These are phyloP conservation scores for Papilio protenor DNA, from an alignment of 2,888 invertebrate genomes.

Conservation along the genomic window DNA sequence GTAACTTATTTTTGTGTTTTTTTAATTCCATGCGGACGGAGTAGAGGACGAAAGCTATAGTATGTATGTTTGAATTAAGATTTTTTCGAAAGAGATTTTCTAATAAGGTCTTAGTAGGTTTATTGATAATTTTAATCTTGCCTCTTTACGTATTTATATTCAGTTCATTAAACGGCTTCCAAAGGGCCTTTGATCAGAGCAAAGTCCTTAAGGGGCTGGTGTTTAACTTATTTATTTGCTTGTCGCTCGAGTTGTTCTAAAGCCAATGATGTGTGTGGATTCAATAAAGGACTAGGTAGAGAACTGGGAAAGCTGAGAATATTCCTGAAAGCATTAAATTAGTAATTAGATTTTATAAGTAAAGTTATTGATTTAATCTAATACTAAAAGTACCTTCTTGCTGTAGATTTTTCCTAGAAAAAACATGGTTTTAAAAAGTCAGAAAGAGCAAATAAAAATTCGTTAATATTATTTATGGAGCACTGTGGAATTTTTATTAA, in stretches of 20 bases:
- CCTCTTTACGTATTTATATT: slow-evolving; percentile 18
- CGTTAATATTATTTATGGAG: not conserved
- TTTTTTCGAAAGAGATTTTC: not conserved
- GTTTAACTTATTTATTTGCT: slow-evolving; percentile 27
- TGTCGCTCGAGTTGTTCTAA: slow-evolving; percentile 32
- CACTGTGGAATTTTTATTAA: not conserved
- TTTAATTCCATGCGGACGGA: too few relatives aligned
- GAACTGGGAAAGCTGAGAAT: not conserved
- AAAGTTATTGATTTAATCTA: not conserved
- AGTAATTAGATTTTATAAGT: too few relatives aligned
- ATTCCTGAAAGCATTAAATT: not conserved
- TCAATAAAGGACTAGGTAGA: not conserved
- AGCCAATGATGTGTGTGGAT: slow-evolving; percentile 16
- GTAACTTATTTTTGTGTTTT: too few relatives aligned
- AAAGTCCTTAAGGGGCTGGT: slow-evolving; percentile 18
- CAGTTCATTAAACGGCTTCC: slow-evolving; percentile 35
- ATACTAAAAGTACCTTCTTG: too few relatives aligned
- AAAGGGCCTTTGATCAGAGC: slow-evolving; percentile 25
- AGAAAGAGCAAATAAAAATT: not conserved
- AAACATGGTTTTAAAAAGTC: not conserved
- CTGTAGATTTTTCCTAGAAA: not conserved
- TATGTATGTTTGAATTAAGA: not conserved
- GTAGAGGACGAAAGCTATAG: too few relatives aligned
- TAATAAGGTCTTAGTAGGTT: not conserved
- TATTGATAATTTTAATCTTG: slow-evolving; percentile 1